These are phyloP conservation scores for Camponotus floridanus DNA, from an alignment of 1,140 invertebrate species.

Conservation along the genomic window DNA sequence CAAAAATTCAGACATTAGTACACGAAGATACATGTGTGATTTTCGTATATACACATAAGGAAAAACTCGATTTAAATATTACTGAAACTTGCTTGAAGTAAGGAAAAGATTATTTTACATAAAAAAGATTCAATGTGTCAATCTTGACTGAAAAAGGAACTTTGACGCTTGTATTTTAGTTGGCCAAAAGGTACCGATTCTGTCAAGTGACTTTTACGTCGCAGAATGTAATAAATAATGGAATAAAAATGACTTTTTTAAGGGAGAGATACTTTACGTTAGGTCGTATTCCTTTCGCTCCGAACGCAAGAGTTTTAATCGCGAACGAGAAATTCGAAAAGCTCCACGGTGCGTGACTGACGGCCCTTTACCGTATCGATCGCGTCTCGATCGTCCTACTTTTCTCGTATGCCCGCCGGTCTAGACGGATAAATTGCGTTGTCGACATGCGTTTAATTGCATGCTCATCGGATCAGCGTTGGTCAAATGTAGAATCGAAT, in stretches of 20 bases:
- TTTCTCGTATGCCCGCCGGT: slow-evolving; percentile 9
- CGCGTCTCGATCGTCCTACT: slow-evolving; percentile 52
- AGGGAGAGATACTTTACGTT: neutral
- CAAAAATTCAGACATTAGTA: too few relatives aligned
- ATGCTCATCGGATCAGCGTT: slow-evolving; percentile 28
- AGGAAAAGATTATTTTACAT: neutral
- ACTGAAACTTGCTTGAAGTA: neutral
- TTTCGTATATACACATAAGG: neutral
- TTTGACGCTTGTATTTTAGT: neutral
- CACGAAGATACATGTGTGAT: too few relatives aligned
- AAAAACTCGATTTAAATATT: neutral
- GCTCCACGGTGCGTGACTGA: neutral
- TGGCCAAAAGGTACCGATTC: neutral
- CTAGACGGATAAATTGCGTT: slow-evolving; percentile 59
- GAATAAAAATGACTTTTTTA: neutral
- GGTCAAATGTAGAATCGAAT: slow-evolving; percentile 47
- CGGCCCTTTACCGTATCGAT: slow-evolving; percentile 44
- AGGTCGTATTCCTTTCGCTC: neutral
- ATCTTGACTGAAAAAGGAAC: neutral
- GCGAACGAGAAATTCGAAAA: slow-evolving; percentile 43
- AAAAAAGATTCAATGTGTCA: neutral
- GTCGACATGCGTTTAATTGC: slow-evolving; percentile 58
- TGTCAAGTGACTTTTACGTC: slow-evolving; percentile 17
- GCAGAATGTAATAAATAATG: slow-evolving; percentile 5
- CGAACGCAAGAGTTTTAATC: slow-evolving; percentile 10